These are phyloP conservation scores for Macaria liturata DNA, from an alignment of 2,888 invertebrate species.

Conservation along the genomic window DNA sequence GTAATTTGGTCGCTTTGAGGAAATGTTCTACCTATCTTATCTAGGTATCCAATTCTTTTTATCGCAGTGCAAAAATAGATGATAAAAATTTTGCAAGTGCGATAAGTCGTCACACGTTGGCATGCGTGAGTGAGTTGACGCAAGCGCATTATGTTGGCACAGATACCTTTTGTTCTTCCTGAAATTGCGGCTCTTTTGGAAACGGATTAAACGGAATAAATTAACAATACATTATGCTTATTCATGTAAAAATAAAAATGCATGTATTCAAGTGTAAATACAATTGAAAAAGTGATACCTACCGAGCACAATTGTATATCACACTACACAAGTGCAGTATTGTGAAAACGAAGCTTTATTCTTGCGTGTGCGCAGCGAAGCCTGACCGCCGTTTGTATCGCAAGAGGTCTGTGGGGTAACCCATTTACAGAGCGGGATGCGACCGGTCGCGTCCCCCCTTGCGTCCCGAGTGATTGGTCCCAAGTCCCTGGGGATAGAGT, in stretches of 20 bases:
- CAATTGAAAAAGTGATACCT: no score
- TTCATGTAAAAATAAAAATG: no score
- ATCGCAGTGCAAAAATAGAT: constrained; percentile 54
- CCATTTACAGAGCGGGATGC: constrained; percentile 72
- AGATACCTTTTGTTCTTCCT: constrained; percentile 33
- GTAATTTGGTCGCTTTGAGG: constrained; percentile 65
- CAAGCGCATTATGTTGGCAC: constrained; percentile 34
- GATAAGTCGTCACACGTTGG: constrained; percentile 48
- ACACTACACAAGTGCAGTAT: neutral
- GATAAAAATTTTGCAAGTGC: constrained; percentile 50
- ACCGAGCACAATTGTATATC: no score
- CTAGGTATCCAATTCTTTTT: constrained; percentile 46
- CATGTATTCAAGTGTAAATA: no score
- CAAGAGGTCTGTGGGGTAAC: constrained; percentile 82
- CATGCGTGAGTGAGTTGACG: constrained; percentile 42
- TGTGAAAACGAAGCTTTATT: constrained; percentile 20
- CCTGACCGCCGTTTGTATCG: constrained; percentile 60
- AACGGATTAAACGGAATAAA: constrained; percentile 8
- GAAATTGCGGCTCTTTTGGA: constrained; percentile 19
- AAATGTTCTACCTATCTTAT: constrained; percentile 64
- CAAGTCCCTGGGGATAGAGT: constrained; percentile 39
- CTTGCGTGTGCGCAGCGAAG: constrained; percentile 32
- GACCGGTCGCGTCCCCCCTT: constrained; percentile 56
- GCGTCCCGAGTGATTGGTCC: constrained; percentile 50
- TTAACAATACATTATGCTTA: no score